Evolutionary conservation across 2,888 invertebrate genomes (phyloP), one percentile per base, ranked within the genome.

Genomic region (Arrhopalites spinosus): DNA sequence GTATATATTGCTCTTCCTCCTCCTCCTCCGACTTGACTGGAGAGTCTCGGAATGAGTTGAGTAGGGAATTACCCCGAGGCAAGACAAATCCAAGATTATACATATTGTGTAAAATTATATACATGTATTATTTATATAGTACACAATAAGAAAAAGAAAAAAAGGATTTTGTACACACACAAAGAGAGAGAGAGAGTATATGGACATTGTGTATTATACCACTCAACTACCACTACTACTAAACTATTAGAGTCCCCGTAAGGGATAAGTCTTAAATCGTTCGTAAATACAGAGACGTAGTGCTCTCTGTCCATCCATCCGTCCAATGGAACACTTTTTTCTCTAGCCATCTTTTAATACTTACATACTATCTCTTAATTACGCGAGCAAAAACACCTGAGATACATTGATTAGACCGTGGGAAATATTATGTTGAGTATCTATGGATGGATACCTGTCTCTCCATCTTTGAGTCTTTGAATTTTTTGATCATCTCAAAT

Each of bases 371-470:
- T n/a, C 75, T 79, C 79, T 79, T 79, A 79, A 79, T 79, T 79
- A 79, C 78, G 71, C 53, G 77, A 78, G 77, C 79, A 79, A 79
- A 79, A 79, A 79, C 79, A 77, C 77, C 73, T 75, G 77, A 77
- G 73, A 64, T 71, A 76, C 76, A 76, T 79, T 74, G 74, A 77
- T 79, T 76, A 77, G 76, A 77, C 77, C 79, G 79, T 79, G 79
- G 77, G 79, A 79, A 79, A 75, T 75, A 50, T 43, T 20, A 13
- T 64, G 50, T 69, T 66, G 7, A n/a, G 13, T 30, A 20, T 61
- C 59, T 36, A 59, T 71, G 71, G 71, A 71, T 59, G 71, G 71
- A 71, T 71, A 71, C 71, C 71, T 71, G 71, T 71, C 71, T 71
- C 17, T 50, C 20, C 29, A 11, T n/a, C n/a, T n/a, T n/a, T n/a